Base-by-base conservation (phyloP, 64 coral and sea anemone species). In the Montipora cactus region DNA sequence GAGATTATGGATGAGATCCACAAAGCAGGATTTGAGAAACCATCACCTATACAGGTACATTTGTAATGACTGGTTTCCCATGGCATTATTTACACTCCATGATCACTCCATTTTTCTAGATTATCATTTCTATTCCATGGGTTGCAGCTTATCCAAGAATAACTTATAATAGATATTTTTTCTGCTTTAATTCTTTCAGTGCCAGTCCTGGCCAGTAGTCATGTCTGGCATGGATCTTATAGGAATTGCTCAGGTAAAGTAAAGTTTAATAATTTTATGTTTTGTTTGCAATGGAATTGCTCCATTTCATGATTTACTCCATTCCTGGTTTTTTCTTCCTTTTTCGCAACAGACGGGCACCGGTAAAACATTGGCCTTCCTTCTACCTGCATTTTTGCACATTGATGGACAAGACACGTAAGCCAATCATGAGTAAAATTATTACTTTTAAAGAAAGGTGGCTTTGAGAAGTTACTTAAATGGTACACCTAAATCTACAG, bases 351-450 rank as follows among this genome's bases (percentile, higher is more conserved):
- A 99, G 98, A 99, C 98, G 79, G 98, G 98, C 5, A 99, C 98
- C 74, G 98, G 98, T 21, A 99, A 99, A 71, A 99, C 98, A 6
- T 71, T 99, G 49, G 95, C 98, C 5, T 99, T 99, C 50, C 85
- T 99, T 2, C 89, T 99, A 4, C 98, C 98, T 52, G 98, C 95
- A 14, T 94, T 99, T 25, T 15, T 99, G 12, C 98, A 99, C 52
- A 92, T 99, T 47, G 98, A 96, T 94, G 98, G 98, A 12, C 97
- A 99, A 94, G 88, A 88, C 58, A 85, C 75, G 97, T 99, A 94
- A 95, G 81, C 71, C 37, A 5, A 28, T 10, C 45, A 58, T 11
- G 5, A 7, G 61, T 14, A 12, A 64, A 64, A 12, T 64, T 12
- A 55, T 55, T 55, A 55, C 5, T 5, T 10, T 55, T 55, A 44